Conservation (phyloP, 2,888 invertebrate species). For the Cataglyphis cursor region DNA sequence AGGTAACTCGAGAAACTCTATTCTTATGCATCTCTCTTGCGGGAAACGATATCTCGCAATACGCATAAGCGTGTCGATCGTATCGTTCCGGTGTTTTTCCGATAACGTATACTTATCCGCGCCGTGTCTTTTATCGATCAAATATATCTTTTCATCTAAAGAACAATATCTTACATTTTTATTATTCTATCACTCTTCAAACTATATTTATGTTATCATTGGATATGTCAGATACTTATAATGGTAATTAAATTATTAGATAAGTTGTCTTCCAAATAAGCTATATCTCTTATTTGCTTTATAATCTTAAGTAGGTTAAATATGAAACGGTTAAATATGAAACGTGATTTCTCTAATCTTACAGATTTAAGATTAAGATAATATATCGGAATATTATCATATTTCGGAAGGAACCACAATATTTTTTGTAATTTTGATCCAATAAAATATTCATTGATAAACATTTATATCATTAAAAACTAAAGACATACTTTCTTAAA, state of each 20-base stretch:
- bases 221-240: neutral
- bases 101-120: neutral
- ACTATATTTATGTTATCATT: neutral
- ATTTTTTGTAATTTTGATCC: neutral
- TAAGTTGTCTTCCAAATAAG: neutral
- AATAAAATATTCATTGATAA: neutral
- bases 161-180: neutral
- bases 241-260: neutral
- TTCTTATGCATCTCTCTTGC: conserved; percentile 28
- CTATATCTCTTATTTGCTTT: neutral
- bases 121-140: neutral
- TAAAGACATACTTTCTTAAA: neutral
- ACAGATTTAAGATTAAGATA: too few species aligned
- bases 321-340: too few species aligned
- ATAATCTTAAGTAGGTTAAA: neutral
- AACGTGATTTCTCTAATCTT: too few species aligned
- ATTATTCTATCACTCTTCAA: neutral
- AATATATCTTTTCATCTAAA: neutral
- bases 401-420: too few species aligned
- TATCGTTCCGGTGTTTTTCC: conserved; percentile 19
- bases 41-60: conserved; percentile 33
- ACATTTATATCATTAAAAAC: neutral
- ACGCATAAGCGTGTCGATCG: conserved; percentile 37
- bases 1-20: conserved; percentile 41
- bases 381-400: too few species aligned